Evolutionary conservation across 2,888 invertebrate species (phyloP), one percentile per base, ranked within the genome.

Genomic region (Lithodes maja): DNA sequence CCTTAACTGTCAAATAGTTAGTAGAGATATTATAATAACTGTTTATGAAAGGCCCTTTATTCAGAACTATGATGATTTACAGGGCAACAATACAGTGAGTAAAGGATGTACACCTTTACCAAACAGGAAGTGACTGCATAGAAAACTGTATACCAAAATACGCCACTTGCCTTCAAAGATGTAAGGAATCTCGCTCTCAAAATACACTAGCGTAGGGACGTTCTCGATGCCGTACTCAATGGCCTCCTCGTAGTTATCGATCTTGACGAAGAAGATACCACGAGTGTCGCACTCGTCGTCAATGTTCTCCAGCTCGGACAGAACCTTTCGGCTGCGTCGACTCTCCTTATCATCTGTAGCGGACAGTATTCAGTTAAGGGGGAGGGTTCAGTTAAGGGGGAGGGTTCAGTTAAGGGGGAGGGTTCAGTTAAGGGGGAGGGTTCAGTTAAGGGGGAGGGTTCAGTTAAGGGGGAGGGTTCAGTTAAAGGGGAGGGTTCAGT

Each of bases 231-330:
- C 98, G 94, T 97, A 98, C 91, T 97, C 97, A 92, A 95, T 95
- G 84, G 97, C 97, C n/a, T 97, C 97, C 92, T 96, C 96, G 74
- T 95, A 94, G 93, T 98, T 98, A 93, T 98, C 98, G 92, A 98
- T 98, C 94, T 98, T 98, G 75, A 98, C 98, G 94, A 98, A 98
- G 93, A 97, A 97, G 93, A 98, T 98, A 90, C 97, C 97, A 93
- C 97, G 97, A 93, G 97, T 96, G 94, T 98, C 98, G 93, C 97
- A 97, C 94, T 98, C 98, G 94, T 98, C 98, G 94, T 98, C 98
- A 93, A 98, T 98, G 94, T 97, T 97, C 94, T 98, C 98, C 92
- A 98, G 95, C 94, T 98, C 98, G 92, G 95, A 96, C 92, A 98
- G 95, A 85, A 97, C 97, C 93, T 96, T 96, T 96, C 97, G 96